A percentile compares a stretch with the other conserved stretches of the same genome.
phyloP scores from a whole-genome alignment of 2,797 vertebrate species.

The Stomatorhinus walkeri region DNA sequence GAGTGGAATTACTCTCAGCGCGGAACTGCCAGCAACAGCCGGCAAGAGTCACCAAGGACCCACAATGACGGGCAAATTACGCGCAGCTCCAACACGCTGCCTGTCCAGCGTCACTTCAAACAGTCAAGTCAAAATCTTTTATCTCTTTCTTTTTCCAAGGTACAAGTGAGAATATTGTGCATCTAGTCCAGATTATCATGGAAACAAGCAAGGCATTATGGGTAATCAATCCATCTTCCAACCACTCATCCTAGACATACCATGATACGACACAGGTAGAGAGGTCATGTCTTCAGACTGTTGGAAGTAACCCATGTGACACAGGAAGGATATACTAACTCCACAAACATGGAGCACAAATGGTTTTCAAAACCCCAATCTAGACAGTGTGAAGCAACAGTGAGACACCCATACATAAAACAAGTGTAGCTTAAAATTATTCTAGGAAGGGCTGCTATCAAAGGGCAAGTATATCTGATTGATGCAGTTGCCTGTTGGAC shows the following conservation, averaged over 20 bases:
- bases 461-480: not conserved
- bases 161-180: not conserved
- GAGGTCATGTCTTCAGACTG: not conserved
- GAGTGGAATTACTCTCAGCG: slow-evolving; percentile 51
- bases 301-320: not conserved
- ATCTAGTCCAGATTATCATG: not conserved
- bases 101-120: slow-evolving; percentile 77
- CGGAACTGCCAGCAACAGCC: slow-evolving; percentile 81
- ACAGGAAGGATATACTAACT: not conserved
- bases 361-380: not conserved
- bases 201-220: not conserved
- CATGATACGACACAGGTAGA: not conserved
- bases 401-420: not conserved
- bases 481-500: not conserved
- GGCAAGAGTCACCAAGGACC: slow-evolving; percentile 49
- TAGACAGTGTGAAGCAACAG: not conserved
- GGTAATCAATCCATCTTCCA: not conserved
- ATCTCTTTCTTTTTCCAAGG: slow-evolving; percentile 46
- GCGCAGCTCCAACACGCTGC: slow-evolving; percentile 74
- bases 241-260: not conserved
- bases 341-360: not conserved
- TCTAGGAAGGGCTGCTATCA: not conserved
- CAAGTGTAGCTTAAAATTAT: not conserved
- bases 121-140: slow-evolving; percentile 67
- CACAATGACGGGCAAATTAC: slow-evolving; percentile 95